Conservation (phyloP, 2,113 vertebrate species). For the Ctenomys sociabilis region DNA sequence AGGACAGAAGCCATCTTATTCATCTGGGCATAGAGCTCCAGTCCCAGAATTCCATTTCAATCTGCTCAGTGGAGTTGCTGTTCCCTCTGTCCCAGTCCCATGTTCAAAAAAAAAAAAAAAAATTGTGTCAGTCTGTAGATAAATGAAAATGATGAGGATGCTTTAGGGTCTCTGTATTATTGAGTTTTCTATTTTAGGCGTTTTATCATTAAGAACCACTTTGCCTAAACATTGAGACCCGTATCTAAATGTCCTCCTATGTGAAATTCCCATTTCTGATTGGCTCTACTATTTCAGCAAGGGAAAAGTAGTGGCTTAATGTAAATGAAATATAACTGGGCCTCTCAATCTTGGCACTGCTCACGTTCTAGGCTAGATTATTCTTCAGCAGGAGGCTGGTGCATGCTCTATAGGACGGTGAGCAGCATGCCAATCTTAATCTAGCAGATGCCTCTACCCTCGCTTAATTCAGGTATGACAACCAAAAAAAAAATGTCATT, state of each 20-base stretch:
- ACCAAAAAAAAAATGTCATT: neutral
- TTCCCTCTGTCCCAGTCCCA: neutral
- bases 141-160: neutral
- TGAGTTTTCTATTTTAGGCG: slow-evolving; percentile 40
- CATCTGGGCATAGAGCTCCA: neutral
- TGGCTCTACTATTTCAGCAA: neutral
- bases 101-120: neutral
- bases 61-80: accelerated
- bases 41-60: neutral
- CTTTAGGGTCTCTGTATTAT: neutral
- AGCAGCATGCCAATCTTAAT: neutral
- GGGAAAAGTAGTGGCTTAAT: neutral
- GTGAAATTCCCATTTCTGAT: neutral
- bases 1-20: neutral
- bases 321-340: neutral
- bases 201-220: slow-evolving; percentile 16
- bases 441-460: neutral
- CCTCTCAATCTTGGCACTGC: neutral
- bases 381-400: neutral
- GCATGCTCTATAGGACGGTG: neutral
- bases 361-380: neutral
- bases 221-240: slow-evolving; percentile 4
- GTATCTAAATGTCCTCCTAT: slow-evolving; percentile 27
- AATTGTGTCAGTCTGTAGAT: neutral
- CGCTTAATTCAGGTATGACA: neutral